These are phyloP conservation scores for Rhinoraja longicauda DNA, from an alignment of 2,797 vertebrate genomes.

Conservation along the genomic window DNA sequence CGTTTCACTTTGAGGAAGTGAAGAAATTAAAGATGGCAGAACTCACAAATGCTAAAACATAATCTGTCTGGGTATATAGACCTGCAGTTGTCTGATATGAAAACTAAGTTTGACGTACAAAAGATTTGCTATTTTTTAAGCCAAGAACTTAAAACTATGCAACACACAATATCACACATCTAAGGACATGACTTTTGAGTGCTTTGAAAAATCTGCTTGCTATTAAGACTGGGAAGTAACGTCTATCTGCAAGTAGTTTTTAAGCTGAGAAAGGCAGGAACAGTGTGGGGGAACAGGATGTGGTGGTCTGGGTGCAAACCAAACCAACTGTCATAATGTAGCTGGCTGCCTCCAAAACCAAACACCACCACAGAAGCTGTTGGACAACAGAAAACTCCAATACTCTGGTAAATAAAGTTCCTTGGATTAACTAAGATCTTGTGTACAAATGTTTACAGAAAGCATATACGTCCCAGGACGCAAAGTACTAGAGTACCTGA, in stretches of 20 bases:
- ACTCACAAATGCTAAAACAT: background rate
- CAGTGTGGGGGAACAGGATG: no score
- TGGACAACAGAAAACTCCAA: background rate
- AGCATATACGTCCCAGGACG: background rate
- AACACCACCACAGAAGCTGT: background rate
- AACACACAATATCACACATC: background rate
- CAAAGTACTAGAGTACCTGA: no score
- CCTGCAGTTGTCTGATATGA: background rate
- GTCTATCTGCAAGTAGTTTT: background rate
- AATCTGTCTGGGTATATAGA: background rate
- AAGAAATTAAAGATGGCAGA: background rate
- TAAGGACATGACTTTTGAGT: background rate
- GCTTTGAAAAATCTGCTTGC: background rate
- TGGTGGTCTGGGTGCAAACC: background rate
- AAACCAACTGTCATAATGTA: background rate
- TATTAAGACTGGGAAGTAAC: background rate
- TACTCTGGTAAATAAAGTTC: background rate
- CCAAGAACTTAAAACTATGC: constrained; percentile 15
- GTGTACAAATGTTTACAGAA: constrained; percentile 28
- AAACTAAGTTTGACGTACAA: constrained; percentile 9
- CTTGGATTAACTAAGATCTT: background rate
- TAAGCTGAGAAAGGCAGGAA: background rate
- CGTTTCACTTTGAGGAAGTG: background rate
- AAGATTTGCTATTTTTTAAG: background rate
- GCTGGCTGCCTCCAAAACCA: background rate